phyloP scores from a whole-genome alignment of 1,140 invertebrate genomes.

The Cryptotermes secundus region DNA sequence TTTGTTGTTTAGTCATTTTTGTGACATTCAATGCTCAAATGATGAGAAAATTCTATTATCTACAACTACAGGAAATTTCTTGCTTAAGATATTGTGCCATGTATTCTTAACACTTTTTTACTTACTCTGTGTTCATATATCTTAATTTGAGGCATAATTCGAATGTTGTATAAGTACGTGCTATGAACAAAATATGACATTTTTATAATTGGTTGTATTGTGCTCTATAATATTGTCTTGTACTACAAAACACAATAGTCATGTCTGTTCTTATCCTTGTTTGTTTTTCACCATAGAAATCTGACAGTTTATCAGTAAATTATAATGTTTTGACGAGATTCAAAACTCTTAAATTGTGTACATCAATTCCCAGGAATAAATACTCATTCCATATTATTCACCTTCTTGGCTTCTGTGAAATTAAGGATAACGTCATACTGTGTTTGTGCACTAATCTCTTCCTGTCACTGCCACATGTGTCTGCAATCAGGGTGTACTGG shows the following conservation, averaged over 20 bases:
- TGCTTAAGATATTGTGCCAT: slow-evolving; percentile 16
- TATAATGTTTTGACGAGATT: background rate
- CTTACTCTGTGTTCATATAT: background rate
- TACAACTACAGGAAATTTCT: background rate
- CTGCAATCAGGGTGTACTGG: too few species aligned
- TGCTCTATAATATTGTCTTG: background rate
- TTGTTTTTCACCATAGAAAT: slow-evolving; percentile 8
- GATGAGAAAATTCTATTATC: background rate
- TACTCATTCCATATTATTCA: slow-evolving; percentile 11
- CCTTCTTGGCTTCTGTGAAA: background rate
- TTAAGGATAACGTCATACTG: too few species aligned
- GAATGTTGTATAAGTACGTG: background rate
- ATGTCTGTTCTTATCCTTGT: background rate
- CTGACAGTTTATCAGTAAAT: background rate
- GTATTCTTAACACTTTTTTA: background rate
- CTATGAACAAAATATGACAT: slow-evolving; percentile 4
- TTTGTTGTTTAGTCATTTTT: slow-evolving; percentile 18
- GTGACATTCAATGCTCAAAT: slow-evolving; percentile 12
- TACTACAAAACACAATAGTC: slow-evolving; percentile 12
- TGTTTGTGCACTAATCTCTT: too few species aligned
- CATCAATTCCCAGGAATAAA: slow-evolving; percentile 16
- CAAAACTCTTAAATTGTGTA: slow-evolving; percentile 2
- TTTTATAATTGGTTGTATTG: slow-evolving; percentile 18
- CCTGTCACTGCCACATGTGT: too few species aligned
- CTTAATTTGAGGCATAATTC: slow-evolving; percentile 1